A percentile compares a stretch with the other conserved stretches of the same genome.
Conservation (phyloP, 2,113 vertebrate genomes). For the Percopsis transmontana region DNA sequence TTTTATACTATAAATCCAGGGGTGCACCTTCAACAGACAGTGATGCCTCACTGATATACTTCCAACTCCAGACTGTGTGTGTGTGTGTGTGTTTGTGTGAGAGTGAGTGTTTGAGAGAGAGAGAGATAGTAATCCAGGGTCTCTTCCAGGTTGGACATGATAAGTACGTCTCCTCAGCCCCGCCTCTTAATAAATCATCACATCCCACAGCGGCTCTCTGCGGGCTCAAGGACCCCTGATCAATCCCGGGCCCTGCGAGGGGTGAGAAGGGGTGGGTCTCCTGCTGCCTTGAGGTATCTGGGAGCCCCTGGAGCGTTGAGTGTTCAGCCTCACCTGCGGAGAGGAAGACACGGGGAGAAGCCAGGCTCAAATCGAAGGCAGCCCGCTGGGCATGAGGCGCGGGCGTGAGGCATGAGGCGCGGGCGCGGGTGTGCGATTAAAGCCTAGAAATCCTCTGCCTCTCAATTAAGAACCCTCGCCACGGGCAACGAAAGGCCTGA, state of each 20-base stretch:
- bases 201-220: slow-evolving; percentile 9
- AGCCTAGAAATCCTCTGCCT: slow-evolving; percentile 13
- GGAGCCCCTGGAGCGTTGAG: slow-evolving; percentile 7
- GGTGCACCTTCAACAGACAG: too few species aligned
- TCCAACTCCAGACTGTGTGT: too few species aligned
- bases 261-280: background rate
- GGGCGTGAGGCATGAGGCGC: background rate
- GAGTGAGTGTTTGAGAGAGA: too few species aligned
- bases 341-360: slow-evolving; percentile 15
- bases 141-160: too few species aligned
- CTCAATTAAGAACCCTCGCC: slow-evolving; percentile 48
- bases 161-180: background rate
- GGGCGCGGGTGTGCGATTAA: slow-evolving; percentile 1
- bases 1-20: too few species aligned
- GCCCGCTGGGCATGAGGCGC: background rate
- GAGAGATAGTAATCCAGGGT: too few species aligned
- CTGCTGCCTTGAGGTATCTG: too few species aligned
- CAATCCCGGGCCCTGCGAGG: slow-evolving; percentile 13
- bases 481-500: too few species aligned
- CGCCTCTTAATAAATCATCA: slow-evolving; percentile 47
- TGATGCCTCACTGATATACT: too few species aligned
- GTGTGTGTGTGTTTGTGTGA: too few species aligned
- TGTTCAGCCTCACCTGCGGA: slow-evolving; percentile 16
- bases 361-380: slow-evolving; percentile 42
- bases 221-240: slow-evolving; percentile 22